phyloP scores from a whole-genome alignment of 2,113 vertebrate species.

The Syngnathoides biaculeatus region DNA sequence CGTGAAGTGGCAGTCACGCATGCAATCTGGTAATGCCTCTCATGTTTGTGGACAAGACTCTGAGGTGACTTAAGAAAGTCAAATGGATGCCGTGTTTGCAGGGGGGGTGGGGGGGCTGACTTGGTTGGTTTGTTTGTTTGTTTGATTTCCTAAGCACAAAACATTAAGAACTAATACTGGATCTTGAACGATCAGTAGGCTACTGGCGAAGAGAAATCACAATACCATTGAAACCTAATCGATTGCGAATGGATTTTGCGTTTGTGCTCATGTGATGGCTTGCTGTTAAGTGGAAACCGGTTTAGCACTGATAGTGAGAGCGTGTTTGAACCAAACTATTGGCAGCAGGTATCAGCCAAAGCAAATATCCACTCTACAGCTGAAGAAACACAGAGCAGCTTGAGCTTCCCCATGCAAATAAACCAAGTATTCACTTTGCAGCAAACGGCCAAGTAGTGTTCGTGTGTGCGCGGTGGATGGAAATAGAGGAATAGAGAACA shows the following conservation, averaged over 20 bases:
- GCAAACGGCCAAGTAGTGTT: too few species aligned
- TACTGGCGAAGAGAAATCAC: neutral
- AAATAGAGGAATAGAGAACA: conserved; percentile 6
- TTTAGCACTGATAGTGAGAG: neutral
- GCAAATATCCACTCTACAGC: neutral
- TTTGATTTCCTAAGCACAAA: neutral
- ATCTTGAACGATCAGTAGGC: neutral
- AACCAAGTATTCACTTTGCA: conserved; percentile 4
- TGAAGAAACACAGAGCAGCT: conserved; percentile 6
- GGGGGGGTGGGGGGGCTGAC: neutral
- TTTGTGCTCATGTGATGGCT: neutral
- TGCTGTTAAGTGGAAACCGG: neutral
- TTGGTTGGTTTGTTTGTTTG: neutral
- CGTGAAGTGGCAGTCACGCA: neutral
- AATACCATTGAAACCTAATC: neutral
- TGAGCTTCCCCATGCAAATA: conserved; percentile 3
- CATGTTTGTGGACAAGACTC: neutral
- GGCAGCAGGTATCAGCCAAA: conserved; percentile 1
- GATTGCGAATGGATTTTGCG: neutral
- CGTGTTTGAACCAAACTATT: conserved; percentile 7
- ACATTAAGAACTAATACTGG: neutral
- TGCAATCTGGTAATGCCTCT: conserved; percentile 5
- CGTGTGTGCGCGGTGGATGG: neutral
- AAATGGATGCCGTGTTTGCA: neutral
- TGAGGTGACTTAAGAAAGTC: neutral